phyloP scores from a whole-genome alignment of 1,140 invertebrate genomes.

The Leucophenga varia region DNA sequence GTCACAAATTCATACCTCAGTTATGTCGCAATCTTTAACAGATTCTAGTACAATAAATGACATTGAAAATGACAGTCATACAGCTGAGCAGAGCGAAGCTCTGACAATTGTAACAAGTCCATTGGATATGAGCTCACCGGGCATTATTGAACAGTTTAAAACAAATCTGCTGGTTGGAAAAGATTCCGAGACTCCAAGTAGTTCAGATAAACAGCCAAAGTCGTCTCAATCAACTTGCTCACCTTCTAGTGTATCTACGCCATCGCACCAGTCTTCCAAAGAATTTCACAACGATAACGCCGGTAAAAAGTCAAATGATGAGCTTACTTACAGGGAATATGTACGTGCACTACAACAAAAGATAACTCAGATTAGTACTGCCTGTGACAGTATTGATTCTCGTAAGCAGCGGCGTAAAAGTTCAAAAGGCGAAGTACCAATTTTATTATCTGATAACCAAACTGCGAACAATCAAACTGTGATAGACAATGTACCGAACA shows the following conservation, averaged over 20 bases:
- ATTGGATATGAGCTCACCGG: conserved; percentile 55
- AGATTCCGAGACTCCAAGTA: conserved; percentile 30
- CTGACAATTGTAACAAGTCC: conserved; percentile 62
- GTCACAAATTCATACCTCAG: conserved; percentile 4
- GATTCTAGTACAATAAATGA: conserved; percentile 53
- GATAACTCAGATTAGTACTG: conserved; percentile 72
- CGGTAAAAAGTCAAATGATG: conserved; percentile 16
- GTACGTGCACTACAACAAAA: conserved; percentile 69
- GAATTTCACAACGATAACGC: conserved; percentile 22
- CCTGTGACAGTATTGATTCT: conserved; percentile 69
- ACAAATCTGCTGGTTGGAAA: conserved; percentile 28
- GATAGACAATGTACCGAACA: conserved; percentile 35
- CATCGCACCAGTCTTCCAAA: conserved; percentile 13
- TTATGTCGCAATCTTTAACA: conserved; percentile 48
- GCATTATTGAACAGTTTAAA: conserved; percentile 35
- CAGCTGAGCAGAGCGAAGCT: conserved; percentile 62
- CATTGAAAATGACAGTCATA: conserved; percentile 66
- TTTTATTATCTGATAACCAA: conserved; percentile 18
- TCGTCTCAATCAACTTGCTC: conserved; percentile 33
- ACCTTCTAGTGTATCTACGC: conserved; percentile 19
- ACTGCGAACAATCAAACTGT: conserved; percentile 50
- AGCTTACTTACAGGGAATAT: conserved; percentile 64
- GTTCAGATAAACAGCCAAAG: conserved; percentile 47
- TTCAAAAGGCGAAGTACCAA: conserved; percentile 58
- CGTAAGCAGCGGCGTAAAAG: conserved; percentile 66